A percentile compares a stretch with the other conserved stretches of the same genome.
phyloP scores from a whole-genome alignment of 2,113 vertebrate genomes.

The Rhizomys pruinosus region DNA sequence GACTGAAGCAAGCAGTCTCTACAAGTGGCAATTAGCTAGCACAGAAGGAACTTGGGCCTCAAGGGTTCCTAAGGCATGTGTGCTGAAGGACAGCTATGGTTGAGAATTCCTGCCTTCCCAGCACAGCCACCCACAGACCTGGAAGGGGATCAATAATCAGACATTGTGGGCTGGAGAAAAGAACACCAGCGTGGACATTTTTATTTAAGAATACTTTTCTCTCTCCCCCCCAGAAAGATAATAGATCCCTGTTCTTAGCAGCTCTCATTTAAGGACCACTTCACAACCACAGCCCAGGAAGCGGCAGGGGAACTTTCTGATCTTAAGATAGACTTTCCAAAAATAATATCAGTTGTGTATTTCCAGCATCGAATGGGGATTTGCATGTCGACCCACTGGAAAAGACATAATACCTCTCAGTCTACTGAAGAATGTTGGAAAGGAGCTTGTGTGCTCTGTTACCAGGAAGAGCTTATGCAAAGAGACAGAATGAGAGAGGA shows the following conservation, averaged over 20 bases:
- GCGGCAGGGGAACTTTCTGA: background rate
- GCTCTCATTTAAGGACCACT: background rate
- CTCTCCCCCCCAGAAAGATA: constrained; percentile 17
- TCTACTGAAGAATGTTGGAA: background rate
- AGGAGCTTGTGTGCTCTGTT: background rate
- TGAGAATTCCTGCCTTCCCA: background rate
- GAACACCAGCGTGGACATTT: background rate
- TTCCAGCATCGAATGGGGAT: background rate
- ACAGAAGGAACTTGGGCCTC: background rate
- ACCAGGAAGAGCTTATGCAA: background rate
- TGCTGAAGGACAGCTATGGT: constrained; percentile 32
- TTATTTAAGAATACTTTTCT: background rate
- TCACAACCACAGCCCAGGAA: background rate
- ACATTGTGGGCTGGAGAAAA: background rate
- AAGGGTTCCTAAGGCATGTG: background rate
- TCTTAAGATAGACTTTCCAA: constrained; percentile 24
- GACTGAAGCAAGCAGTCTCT: background rate
- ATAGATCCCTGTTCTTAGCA: background rate
- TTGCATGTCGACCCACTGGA: background rate
- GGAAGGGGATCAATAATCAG: background rate
- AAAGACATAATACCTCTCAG: background rate
- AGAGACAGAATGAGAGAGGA: background rate
- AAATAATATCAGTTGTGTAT: background rate
- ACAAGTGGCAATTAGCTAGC: constrained; percentile 44
- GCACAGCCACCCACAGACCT: constrained; percentile 3